These are phyloP conservation scores for Aphyosemion australe DNA, from an alignment of 2,113 vertebrate species.

Conservation along the genomic window DNA sequence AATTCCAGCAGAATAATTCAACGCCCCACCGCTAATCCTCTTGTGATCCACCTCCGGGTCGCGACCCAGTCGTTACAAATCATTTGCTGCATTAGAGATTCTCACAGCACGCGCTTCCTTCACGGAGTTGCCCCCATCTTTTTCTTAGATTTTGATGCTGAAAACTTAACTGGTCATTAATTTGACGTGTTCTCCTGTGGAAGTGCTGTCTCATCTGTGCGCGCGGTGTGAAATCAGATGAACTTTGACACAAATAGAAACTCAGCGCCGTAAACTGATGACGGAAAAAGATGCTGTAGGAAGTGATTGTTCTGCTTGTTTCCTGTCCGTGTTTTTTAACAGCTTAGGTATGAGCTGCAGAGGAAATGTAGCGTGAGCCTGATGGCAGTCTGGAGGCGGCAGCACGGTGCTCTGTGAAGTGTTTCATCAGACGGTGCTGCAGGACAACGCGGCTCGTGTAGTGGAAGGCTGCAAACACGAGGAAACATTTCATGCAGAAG, in stretches of 20 bases:
- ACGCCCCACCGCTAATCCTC: constrained; percentile 35
- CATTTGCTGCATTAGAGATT: constrained; percentile 15
- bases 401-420: constrained; percentile 4
- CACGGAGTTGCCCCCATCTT: neutral
- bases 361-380: constrained; percentile 23
- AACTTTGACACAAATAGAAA: constrained; percentile 6
- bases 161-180: too few relatives aligned
- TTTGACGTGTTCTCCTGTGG: neutral
- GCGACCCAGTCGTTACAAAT: constrained; percentile 29
- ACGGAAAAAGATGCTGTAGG: constrained; percentile 43
- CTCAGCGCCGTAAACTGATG: neutral
- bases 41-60: constrained; percentile 31
- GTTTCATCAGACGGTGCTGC: constrained; percentile 9
- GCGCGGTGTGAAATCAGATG: neutral
- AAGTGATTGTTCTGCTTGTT: constrained; percentile 49
- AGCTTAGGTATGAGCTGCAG: constrained; percentile 7
- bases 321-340: constrained; percentile 58
- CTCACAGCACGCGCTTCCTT: constrained; percentile 1
- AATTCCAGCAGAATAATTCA: constrained; percentile 35
- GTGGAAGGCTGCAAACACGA: neutral
- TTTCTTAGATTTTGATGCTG: too few relatives aligned
- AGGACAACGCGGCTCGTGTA: neutral
- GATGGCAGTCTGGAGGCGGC: neutral
- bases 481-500: too few relatives aligned
- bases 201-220: neutral